Evolutionary conservation across 2,888 invertebrate genomes (phyloP).

Genomic region (Petrolisthes cinctipes): DNA sequence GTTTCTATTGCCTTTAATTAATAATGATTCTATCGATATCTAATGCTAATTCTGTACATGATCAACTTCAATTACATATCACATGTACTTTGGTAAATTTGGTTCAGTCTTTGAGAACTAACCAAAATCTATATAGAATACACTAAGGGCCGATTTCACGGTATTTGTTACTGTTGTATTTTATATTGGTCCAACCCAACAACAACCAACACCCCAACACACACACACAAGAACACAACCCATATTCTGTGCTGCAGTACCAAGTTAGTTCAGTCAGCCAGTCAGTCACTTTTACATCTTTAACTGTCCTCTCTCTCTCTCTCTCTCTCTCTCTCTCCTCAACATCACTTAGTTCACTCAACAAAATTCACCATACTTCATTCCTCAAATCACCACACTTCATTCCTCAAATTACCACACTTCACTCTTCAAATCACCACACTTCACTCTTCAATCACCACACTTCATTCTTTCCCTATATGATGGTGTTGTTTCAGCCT

Average conservation of each 20-base stretch:
- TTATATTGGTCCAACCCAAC: not conserved
- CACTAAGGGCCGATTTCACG: not conserved
- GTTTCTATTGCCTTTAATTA: constrained; percentile 11
- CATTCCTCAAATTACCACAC: constrained; percentile 7
- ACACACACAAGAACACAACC: not conserved
- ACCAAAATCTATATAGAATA: constrained; percentile 38
- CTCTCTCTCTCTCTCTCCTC: no score
- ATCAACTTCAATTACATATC: constrained; percentile 45
- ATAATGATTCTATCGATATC: constrained; percentile 25
- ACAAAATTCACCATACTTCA: not conserved
- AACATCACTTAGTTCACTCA: no score
- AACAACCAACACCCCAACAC: not conserved
- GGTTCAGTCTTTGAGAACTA: constrained; percentile 32
- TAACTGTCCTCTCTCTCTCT: no score
- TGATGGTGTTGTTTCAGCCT: no score
- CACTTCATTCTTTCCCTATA: no score
- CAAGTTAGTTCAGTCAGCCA: no score
- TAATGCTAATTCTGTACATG: constrained; percentile 47
- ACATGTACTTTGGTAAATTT: constrained; percentile 53
- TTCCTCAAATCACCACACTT: not conserved
- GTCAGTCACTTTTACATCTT: no score
- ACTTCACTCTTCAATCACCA: no score
- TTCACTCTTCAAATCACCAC: no score
- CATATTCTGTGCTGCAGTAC: no score
- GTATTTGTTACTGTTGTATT: not conserved